A percentile compares a stretch with the other conserved stretches of the same genome.
Conservation (phyloP, 2,888 invertebrate species). For the Synergus itoensis region DNA sequence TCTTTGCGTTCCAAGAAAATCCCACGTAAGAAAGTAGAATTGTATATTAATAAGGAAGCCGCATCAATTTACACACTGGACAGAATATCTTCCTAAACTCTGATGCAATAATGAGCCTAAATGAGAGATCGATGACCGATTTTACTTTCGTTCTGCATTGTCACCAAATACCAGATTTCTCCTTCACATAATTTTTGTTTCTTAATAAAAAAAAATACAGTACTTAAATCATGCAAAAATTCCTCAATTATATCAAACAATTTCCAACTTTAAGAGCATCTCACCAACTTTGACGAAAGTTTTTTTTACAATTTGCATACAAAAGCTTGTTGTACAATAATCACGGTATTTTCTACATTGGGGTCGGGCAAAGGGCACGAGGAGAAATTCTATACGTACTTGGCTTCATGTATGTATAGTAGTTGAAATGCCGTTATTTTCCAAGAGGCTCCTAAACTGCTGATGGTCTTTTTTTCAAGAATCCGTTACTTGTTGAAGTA, state of each 20-base stretch:
- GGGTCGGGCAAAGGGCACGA: background rate
- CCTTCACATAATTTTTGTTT: too few relatives aligned
- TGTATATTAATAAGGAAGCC: conserved; percentile 16
- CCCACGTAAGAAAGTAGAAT: conserved; percentile 65
- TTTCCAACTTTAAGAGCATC: background rate
- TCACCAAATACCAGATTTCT: too few relatives aligned
- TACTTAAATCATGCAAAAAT: too few relatives aligned
- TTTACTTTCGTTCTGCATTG: background rate
- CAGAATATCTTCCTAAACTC: background rate
- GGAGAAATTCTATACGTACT: background rate
- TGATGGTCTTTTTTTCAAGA: conserved; percentile 39
- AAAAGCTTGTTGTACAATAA: conserved; percentile 21
- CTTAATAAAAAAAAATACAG: too few relatives aligned
- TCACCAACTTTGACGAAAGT: background rate
- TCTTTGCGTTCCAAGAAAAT: conserved; percentile 68
- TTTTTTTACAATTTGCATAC: background rate
- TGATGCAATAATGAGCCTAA: background rate
- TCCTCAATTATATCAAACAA: too few relatives aligned
- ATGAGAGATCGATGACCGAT: background rate
- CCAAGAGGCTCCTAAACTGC: conserved; percentile 36
- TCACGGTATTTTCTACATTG: background rate
- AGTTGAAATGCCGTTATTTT: conserved; percentile 36
- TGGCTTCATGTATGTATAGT: conserved; percentile 25
- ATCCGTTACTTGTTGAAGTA: conserved; percentile 26
- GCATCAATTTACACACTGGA: background rate